Evolutionary conservation across 2,797 vertebrate genomes (phyloP).

Genomic region (Tokudaia muenninki): DNA sequence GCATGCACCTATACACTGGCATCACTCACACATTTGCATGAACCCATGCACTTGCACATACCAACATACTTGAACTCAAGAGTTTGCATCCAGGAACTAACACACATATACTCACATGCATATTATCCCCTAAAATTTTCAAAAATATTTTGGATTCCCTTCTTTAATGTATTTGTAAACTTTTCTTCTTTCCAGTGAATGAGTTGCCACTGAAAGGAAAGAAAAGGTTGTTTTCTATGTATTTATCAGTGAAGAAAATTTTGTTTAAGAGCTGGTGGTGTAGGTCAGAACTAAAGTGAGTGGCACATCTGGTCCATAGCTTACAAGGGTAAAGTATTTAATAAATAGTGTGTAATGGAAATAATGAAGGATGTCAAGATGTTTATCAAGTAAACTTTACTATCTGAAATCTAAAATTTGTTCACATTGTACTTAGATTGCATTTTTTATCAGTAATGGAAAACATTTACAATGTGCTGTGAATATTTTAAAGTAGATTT

Average conservation of each 20-base stretch:
- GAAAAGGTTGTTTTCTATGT: not conserved
- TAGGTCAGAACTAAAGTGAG: not conserved
- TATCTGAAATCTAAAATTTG: constrained; percentile 8
- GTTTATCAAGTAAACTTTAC: not conserved
- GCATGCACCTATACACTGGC: not conserved
- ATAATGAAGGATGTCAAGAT: not conserved
- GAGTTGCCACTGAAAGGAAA: not conserved
- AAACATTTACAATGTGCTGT: not conserved
- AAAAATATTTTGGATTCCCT: not conserved
- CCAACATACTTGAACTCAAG: not conserved
- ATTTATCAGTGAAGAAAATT: constrained; percentile 2
- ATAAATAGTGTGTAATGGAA: not conserved
- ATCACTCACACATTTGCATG: not conserved
- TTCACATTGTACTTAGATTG: not conserved
- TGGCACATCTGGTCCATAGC: no score
- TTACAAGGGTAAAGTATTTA: not conserved
- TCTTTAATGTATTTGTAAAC: not conserved
- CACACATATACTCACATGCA: not conserved
- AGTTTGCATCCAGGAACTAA: not conserved
- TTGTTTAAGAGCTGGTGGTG: not conserved
- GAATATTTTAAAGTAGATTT: not conserved
- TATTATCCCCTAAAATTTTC: not conserved
- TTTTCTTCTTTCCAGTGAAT: not conserved
- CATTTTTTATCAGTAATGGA: constrained; percentile 1
- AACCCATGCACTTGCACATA: no score